Evolutionary conservation across 2,113 vertebrate genomes (phyloP).

Genomic region (Epinephelus fuscoguttatus): DNA sequence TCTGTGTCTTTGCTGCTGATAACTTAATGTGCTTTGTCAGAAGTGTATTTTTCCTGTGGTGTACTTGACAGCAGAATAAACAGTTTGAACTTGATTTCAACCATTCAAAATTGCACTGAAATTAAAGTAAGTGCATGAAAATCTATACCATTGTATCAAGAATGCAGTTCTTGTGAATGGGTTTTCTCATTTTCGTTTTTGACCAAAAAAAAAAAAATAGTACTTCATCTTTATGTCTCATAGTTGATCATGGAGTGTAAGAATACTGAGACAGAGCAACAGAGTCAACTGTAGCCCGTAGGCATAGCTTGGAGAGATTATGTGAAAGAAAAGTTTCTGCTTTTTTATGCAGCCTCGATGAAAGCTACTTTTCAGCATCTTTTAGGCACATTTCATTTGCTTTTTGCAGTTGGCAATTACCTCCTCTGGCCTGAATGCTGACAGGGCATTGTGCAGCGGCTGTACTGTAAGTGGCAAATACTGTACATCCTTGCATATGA

Average conservation of each 20-base stretch:
- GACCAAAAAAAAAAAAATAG: neutral
- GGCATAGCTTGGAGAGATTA: conserved; percentile 18
- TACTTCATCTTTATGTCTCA: conserved; percentile 1
- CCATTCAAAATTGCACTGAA: neutral
- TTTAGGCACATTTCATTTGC: conserved; percentile 43
- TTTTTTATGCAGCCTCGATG: conserved; percentile 14
- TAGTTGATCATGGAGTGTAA: neutral
- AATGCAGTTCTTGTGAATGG: no score
- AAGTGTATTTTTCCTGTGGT: neutral
- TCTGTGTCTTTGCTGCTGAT: neutral
- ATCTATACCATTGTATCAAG: neutral
- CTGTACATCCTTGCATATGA: conserved; percentile 32
- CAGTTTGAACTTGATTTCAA: neutral
- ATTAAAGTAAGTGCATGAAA: neutral
- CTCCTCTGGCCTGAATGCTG: conserved; percentile 60
- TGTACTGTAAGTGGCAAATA: conserved; percentile 20
- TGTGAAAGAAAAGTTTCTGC: conserved; percentile 24
- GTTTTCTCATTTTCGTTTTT: neutral
- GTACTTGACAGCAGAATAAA: neutral
- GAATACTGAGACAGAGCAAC: conserved; percentile 18
- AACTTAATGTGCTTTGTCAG: neutral
- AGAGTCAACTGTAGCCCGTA: conserved; percentile 10
- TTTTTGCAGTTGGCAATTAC: conserved; percentile 50
- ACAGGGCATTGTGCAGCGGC: conserved; percentile 40
- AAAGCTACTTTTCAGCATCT: conserved; percentile 58